Percentiles rank a stretch among this genome's conserved stretches.
These are phyloP conservation scores for Megalonaias nervosa DNA, from an alignment of 1,140 invertebrate genomes.

Conservation along the genomic window DNA sequence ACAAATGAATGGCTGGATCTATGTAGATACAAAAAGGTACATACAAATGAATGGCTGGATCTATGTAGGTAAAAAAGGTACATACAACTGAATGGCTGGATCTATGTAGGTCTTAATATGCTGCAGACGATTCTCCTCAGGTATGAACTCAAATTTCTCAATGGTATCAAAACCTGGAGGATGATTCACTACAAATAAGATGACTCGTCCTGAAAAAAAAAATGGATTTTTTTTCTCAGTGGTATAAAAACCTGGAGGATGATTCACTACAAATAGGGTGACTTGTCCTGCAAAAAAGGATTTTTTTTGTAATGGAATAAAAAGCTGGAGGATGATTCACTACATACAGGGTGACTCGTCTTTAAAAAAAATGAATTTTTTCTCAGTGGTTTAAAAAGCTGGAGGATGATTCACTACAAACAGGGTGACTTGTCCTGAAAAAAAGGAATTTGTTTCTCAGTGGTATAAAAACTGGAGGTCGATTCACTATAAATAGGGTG, in stretches of 20 bases:
- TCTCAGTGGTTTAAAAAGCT: slow-evolving; percentile 48
- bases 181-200: slow-evolving; percentile 56
- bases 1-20: too few species aligned
- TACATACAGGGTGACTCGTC: too few species aligned
- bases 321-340: too few species aligned
- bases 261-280: too few species aligned
- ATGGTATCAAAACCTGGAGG: slow-evolving; percentile 39
- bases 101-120: slow-evolving; percentile 43
- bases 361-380: not conserved
- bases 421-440: slow-evolving; percentile 48
- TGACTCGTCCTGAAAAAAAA: slow-evolving; percentile 42
- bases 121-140: slow-evolving; percentile 28
- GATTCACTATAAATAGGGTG: too few species aligned
- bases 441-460: not conserved
- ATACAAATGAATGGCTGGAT: too few species aligned
- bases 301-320: too few species aligned
- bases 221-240: not conserved
- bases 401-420: slow-evolving; percentile 53
- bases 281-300: slow-evolving; percentile 37
- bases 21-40: too few species aligned
- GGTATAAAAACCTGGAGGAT: too few species aligned
- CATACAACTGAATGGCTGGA: slow-evolving; percentile 26
- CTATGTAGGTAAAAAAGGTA: too few species aligned
- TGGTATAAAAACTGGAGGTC: too few species aligned
- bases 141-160: slow-evolving; percentile 51